These are phyloP conservation scores for Mellivora capensis DNA, from an alignment of 2,113 vertebrate species.

Conservation along the genomic window DNA sequence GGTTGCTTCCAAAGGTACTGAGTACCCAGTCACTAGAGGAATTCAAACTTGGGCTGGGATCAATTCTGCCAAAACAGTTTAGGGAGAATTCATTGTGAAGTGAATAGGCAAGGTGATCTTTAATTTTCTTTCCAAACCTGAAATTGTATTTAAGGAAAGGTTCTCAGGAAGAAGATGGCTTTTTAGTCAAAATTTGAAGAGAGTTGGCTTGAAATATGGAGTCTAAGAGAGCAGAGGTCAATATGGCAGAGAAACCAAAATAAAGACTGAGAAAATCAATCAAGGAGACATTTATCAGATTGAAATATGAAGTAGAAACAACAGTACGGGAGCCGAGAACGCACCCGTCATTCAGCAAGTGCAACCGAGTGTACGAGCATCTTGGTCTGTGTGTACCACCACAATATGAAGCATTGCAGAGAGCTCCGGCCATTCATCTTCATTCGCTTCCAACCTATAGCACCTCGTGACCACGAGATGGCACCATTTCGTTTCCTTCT, in stretches of 20 bases:
- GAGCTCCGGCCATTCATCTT: not conserved
- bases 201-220: not conserved
- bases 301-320: not conserved
- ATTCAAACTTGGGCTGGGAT: not conserved
- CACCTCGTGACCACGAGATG: constrained; percentile 21
- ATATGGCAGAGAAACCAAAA: not conserved
- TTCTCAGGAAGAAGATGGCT: not conserved
- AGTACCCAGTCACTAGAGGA: not conserved
- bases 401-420: not conserved
- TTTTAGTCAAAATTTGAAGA: not conserved
- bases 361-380: not conserved
- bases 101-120: not conserved
- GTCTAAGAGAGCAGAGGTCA: not conserved
- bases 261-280: not conserved
- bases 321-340: not conserved
- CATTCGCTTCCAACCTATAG: not conserved
- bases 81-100: not conserved
- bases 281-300: not conserved
- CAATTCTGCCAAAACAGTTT: not conserved
- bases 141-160: not conserved
- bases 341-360: not conserved
- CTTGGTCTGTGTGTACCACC: no score
- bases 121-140: not conserved
- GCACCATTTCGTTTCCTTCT: not conserved
- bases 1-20: not conserved